Conservation (phyloP, 2,888 invertebrate species). For the Yponomeuta plumbellus region DNA sequence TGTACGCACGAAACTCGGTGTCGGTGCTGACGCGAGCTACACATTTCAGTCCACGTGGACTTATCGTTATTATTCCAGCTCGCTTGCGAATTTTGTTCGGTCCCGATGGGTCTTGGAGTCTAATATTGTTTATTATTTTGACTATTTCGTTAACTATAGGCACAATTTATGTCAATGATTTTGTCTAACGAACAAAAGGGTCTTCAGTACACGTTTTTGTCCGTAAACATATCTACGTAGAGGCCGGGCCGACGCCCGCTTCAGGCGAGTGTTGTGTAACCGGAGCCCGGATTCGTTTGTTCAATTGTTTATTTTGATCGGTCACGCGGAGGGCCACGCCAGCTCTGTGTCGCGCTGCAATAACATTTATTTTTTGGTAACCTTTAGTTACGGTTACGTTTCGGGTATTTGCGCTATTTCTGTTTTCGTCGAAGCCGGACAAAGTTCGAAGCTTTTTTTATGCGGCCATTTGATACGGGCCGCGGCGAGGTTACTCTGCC, state of each 20-base stretch:
- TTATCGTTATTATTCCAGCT: neutral
- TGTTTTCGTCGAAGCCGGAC: neutral
- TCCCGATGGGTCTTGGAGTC: neutral
- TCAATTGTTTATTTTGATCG: conserved; percentile 1
- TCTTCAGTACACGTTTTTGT: no score
- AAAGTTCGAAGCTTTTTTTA: neutral
- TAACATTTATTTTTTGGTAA: neutral
- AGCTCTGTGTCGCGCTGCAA: neutral
- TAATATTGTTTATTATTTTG: no score
- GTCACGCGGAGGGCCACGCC: neutral
- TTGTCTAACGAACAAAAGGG: no score
- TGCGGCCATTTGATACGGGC: neutral
- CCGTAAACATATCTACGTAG: no score
- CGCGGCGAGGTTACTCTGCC: neutral
- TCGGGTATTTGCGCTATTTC: neutral
- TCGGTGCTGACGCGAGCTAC: neutral
- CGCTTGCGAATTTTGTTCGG: neutral
- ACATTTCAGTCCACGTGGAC: neutral
- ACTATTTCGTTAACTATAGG: no score
- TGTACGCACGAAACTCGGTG: no score
- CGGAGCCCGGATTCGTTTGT: neutral
- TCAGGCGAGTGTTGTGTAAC: neutral
- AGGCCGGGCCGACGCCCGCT: neutral
- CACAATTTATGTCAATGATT: no score
- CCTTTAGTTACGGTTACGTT: neutral